phyloP scores from a whole-genome alignment of 2,113 vertebrate species.

The Sterrhoptilus dennistouni region DNA sequence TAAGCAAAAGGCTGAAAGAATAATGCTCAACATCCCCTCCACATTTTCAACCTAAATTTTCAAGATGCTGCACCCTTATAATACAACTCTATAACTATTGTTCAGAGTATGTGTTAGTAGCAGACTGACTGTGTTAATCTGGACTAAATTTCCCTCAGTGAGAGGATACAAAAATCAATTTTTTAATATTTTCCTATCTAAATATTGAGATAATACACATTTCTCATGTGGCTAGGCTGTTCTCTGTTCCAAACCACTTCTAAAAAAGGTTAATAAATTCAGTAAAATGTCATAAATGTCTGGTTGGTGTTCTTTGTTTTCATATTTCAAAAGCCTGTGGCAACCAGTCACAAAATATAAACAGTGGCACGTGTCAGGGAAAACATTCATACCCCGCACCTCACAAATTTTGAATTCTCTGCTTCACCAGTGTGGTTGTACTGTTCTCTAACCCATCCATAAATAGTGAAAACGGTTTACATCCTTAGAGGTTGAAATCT shows the following conservation, averaged over 20 bases:
- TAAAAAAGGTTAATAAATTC: slow-evolving; percentile 16
- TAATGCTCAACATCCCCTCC: background rate
- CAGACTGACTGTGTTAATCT: background rate
- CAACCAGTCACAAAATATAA: background rate
- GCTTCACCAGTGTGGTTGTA: background rate
- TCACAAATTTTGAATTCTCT: background rate
- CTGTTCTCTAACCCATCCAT: background rate
- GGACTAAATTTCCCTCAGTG: background rate
- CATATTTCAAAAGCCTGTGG: background rate
- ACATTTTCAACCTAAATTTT: background rate
- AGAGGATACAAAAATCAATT: background rate
- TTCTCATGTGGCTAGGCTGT: background rate
- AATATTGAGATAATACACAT: background rate
- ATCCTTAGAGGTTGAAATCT: background rate
- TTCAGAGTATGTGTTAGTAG: background rate
- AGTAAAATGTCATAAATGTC: background rate
- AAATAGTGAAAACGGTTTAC: background rate
- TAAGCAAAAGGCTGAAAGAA: background rate
- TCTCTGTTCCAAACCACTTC: background rate
- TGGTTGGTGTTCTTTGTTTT: background rate
- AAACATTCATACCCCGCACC: background rate
- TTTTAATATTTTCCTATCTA: background rate
- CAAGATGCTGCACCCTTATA: rapidly evolving
- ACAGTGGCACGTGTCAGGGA: background rate
- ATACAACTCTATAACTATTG: background rate